A percentile compares a stretch with the other conserved stretches of the same genome.
Evolutionary conservation across 1,140 invertebrate species (phyloP).

Genomic region (Rhagoletis pomonella): DNA sequence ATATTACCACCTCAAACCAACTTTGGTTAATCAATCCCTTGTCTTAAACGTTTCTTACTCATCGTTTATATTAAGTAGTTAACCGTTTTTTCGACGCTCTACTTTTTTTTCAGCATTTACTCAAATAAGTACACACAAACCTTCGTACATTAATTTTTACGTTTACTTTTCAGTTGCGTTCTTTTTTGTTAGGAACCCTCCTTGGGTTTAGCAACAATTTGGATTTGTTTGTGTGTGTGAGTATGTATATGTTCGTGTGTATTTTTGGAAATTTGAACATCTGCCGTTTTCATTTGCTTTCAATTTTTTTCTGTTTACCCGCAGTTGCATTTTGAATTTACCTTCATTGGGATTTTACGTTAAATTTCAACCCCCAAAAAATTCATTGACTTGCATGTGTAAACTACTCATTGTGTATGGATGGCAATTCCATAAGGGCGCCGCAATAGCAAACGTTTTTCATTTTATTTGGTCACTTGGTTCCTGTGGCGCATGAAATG

Average conservation of each 20-base stretch:
- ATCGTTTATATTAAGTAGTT: neutral
- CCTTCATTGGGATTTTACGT: conserved; percentile 42
- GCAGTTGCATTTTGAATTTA: conserved; percentile 48
- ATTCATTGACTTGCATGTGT: neutral
- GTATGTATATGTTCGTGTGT: neutral
- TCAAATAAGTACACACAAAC: too few species aligned
- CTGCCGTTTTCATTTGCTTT: conserved; percentile 45
- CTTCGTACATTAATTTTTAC: neutral
- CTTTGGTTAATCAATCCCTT: neutral
- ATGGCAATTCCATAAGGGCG: neutral
- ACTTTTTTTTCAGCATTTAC: neutral
- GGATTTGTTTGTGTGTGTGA: neutral
- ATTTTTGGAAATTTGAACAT: conserved; percentile 50
- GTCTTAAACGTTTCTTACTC: neutral
- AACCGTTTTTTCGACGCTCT: neutral
- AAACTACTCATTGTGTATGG: neutral
- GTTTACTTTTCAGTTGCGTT: neutral
- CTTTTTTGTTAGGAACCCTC: neutral
- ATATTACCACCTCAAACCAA: neutral
- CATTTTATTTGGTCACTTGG: neutral
- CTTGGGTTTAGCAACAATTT: neutral
- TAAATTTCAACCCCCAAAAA: conserved; percentile 36
- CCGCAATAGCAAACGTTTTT: neutral
- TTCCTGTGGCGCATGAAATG: conserved; percentile 12
- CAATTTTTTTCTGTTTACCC: conserved; percentile 4